phyloP scores from a whole-genome alignment of 2,113 vertebrate species.

The Aspidoscelis tigris region DNA sequence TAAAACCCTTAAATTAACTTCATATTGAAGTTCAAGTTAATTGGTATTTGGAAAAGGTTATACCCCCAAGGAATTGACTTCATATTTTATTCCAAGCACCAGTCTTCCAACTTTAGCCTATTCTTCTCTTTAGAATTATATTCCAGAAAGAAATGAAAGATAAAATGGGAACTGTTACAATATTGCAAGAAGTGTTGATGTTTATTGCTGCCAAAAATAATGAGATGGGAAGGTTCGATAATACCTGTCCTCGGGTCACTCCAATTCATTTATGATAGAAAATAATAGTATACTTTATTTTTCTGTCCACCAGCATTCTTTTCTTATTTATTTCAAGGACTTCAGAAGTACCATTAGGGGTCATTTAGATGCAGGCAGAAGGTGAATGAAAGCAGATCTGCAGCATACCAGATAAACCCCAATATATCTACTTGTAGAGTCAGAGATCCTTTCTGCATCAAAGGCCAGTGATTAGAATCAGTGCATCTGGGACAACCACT shows the following conservation, averaged over 20 bases:
- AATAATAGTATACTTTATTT: not conserved
- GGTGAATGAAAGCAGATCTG: no score
- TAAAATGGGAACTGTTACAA: not conserved
- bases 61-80: slow-evolving; percentile 17
- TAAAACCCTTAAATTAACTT: slow-evolving; percentile 43
- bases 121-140: accelerated
- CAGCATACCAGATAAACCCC: no score
- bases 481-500: no score
- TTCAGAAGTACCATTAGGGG: no score
- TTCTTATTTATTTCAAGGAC: not conserved
- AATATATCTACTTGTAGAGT: no score
- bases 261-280: not conserved
- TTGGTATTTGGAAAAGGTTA: slow-evolving; percentile 38
- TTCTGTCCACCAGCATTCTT: not conserved
- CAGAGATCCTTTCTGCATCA: no score
- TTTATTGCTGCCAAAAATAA: not conserved
- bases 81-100: slow-evolving; percentile 18
- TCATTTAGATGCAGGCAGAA: no score
- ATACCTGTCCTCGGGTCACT: not conserved
- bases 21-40: slow-evolving; percentile 45
- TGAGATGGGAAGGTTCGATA: no score
- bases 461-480: no score
- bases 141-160: slow-evolving; percentile 9
- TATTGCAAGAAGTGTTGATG: not conserved
- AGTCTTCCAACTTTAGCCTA: not conserved